Conservation (phyloP, 2,797 vertebrate species). For the Hylomyscus alleni region DNA sequence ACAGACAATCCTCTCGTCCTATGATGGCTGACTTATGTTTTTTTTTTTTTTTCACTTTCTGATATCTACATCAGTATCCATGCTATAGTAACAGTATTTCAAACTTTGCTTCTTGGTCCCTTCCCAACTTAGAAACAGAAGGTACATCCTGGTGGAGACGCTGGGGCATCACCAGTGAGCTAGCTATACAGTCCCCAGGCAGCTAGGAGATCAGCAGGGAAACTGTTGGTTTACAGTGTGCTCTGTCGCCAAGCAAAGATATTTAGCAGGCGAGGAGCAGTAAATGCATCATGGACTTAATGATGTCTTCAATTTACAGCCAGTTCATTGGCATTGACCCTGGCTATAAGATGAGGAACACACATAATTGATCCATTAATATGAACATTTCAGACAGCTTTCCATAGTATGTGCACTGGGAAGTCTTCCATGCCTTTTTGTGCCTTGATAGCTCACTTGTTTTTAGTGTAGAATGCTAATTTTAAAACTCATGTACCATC, state of each 20-base stretch:
- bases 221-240: neutral
- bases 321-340: neutral
- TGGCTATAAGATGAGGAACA: neutral
- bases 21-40: neutral
- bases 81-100: neutral
- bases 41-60: neutral
- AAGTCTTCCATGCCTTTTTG: neutral
- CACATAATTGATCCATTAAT: neutral
- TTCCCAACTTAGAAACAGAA: neutral
- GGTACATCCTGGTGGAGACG: neutral
- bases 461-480: slow-evolving; percentile 6
- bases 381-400: neutral
- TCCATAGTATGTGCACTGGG: neutral
- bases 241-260: neutral
- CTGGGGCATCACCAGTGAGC: neutral
- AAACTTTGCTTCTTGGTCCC: neutral
- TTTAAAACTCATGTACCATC: neutral
- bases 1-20: neutral
- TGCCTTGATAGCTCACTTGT: neutral
- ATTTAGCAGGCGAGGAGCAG: neutral
- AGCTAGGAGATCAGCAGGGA: neutral
- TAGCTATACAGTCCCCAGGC: neutral
- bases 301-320: neutral
- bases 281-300: neutral
- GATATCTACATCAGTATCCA: neutral